A percentile compares a stretch with the other conserved stretches of the same genome.
phyloP scores from a whole-genome alignment of 2,797 vertebrate species.

The Typhlichthys subterraneus region DNA sequence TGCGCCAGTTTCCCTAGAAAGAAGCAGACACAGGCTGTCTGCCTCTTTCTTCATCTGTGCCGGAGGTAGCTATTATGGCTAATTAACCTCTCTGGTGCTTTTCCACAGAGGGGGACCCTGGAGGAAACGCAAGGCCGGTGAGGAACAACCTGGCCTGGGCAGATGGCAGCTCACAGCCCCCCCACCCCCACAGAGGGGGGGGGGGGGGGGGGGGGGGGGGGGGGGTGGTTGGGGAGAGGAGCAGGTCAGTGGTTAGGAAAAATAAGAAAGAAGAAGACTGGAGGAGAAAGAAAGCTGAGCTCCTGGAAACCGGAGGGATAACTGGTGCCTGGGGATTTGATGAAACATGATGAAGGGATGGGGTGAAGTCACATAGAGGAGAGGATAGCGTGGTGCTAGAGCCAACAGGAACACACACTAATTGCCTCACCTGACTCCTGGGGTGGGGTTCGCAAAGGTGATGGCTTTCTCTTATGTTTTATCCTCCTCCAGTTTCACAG shows the following conservation, averaged over 20 bases:
- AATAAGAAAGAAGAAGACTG: background rate
- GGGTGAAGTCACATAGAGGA: background rate
- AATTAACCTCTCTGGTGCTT: conserved; percentile 58
- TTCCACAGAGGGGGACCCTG: conserved; percentile 27
- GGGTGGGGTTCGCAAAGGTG: background rate
- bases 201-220: background rate
- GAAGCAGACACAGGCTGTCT: conserved; percentile 1
- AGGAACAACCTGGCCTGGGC: conserved; percentile 45
- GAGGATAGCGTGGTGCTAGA: conserved; percentile 18
- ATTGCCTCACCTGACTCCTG: background rate
- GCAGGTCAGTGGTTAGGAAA: background rate
- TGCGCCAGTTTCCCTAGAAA: background rate
- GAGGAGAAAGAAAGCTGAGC: background rate
- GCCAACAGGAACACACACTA: conserved; percentile 16
- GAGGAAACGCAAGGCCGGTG: conserved; percentile 36
- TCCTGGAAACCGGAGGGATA: background rate
- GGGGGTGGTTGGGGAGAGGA: background rate
- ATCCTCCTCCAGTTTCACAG: background rate
- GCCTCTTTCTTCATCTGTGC: conserved; percentile 25
- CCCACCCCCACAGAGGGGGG: too few species aligned
- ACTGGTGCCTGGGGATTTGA: background rate
- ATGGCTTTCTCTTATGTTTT: background rate
- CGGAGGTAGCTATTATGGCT: conserved; percentile 44
- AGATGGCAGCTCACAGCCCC: too few species aligned
- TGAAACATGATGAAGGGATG: background rate